phyloP scores from a whole-genome alignment of 2,113 vertebrate species.

The Macrotis lagotis region DNA sequence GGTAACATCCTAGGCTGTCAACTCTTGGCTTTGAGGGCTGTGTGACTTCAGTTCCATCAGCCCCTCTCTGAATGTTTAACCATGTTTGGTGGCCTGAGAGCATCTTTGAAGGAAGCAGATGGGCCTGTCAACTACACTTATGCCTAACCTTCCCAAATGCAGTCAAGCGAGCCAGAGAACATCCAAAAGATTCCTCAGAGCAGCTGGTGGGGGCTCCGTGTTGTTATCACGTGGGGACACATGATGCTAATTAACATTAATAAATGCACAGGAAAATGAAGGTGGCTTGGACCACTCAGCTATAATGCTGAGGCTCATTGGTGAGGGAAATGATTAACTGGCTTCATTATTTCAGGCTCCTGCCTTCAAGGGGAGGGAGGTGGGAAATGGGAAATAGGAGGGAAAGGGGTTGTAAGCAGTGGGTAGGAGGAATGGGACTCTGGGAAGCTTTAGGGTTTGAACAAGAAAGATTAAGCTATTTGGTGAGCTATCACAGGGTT shows the following conservation, averaged over 20 bases:
- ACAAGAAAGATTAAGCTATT: background rate
- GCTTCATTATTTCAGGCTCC: background rate
- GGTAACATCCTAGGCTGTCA: background rate
- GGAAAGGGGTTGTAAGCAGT: background rate
- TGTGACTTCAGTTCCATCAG: background rate
- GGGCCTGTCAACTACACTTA: slow-evolving; percentile 62
- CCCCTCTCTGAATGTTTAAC: background rate
- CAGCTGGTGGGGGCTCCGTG: slow-evolving; percentile 66
- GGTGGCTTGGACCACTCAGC: rapidly evolving
- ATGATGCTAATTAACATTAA: slow-evolving; percentile 39
- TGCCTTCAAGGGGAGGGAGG: background rate
- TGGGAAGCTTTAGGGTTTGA: background rate
- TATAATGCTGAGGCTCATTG: background rate
- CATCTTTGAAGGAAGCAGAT: slow-evolving; percentile 52
- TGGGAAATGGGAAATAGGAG: background rate
- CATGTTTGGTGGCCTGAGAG: slow-evolving; percentile 3
- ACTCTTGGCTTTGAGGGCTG: background rate
- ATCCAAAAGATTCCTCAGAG: background rate
- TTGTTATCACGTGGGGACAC: background rate
- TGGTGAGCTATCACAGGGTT: background rate
- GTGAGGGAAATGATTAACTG: background rate
- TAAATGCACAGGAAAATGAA: slow-evolving; percentile 31
- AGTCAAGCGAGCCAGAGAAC: slow-evolving; percentile 45
- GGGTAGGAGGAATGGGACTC: too few species aligned
- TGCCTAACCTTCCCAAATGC: slow-evolving; percentile 34